Conservation (phyloP, 2,888 invertebrate genomes). For the Drosophila setosimentum region DNA sequence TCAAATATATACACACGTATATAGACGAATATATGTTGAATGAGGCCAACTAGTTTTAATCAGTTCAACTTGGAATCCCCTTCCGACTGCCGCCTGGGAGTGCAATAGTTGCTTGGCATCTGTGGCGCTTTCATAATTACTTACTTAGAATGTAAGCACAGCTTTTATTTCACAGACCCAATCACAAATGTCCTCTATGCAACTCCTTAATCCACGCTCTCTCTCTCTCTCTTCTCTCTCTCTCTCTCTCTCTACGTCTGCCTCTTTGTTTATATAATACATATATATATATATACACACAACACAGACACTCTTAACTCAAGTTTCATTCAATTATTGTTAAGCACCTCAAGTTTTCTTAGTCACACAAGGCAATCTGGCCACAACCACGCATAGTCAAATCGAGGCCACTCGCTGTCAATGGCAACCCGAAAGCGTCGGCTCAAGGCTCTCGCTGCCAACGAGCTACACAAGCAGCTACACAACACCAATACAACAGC, state of each 20-base stretch:
- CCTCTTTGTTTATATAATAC: neutral
- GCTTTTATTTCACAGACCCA: constrained; percentile 74
- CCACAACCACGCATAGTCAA: constrained; percentile 38
- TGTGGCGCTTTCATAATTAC: constrained; percentile 59
- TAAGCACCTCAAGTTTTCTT: constrained; percentile 79
- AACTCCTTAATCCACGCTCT: neutral
- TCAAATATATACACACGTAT: neutral
- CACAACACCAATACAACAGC: constrained; percentile 9
- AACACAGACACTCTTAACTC: constrained; percentile 62
- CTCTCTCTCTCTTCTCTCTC: neutral
- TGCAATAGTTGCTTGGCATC: constrained; percentile 25
- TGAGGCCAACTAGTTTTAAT: neutral
- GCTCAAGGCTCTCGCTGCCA: constrained; percentile 6
- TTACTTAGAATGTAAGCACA: constrained; percentile 56
- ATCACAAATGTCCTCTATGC: constrained; percentile 46
- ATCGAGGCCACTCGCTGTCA: constrained; percentile 62
- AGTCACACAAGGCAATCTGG: constrained; percentile 66
- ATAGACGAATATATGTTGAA: neutral
- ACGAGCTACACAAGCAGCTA: constrained; percentile 21
- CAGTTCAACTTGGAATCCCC: neutral
- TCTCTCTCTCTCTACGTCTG: neutral
- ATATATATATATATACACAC: neutral
- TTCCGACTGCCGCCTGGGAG: neutral
- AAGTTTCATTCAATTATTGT: constrained; percentile 80
- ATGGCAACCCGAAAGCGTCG: constrained; percentile 3